phyloP scores from a whole-genome alignment of 2,113 vertebrate species.

The Corvus moneduloides region DNA sequence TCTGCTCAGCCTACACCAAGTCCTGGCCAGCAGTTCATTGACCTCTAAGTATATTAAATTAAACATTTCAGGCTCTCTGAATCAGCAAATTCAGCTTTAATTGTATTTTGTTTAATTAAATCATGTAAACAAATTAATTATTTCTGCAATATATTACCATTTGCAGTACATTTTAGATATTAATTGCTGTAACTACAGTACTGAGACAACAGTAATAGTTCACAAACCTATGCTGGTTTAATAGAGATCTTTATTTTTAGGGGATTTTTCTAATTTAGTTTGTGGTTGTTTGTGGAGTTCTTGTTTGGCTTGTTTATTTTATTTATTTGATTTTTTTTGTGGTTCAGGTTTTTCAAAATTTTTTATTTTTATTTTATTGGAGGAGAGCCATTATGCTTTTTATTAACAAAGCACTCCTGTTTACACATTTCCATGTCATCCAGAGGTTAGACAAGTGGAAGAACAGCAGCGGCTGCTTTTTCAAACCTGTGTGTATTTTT shows the following conservation, averaged over 20 bases:
- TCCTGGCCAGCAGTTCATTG: neutral
- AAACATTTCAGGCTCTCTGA: neutral
- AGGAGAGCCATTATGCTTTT: neutral
- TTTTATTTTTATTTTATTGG: neutral
- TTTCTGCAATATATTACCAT: neutral
- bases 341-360: neutral
- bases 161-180: neutral
- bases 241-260: neutral
- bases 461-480: neutral
- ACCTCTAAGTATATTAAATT: neutral
- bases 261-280: neutral
- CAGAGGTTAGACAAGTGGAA: neutral
- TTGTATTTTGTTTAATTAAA: constrained; percentile 28
- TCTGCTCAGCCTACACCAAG: neutral
- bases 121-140: neutral
- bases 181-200: neutral
- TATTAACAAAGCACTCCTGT: neutral
- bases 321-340: neutral
- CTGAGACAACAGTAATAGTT: neutral
- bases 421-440: neutral
- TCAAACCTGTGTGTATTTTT: neutral
- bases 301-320: neutral
- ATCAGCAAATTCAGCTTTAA: constrained; percentile 5
- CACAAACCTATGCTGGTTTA: neutral
- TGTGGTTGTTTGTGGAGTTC: accelerated